Base-by-base conservation (phyloP, 2,888 invertebrate species). In the Pycnomerus fuliginosus region DNA sequence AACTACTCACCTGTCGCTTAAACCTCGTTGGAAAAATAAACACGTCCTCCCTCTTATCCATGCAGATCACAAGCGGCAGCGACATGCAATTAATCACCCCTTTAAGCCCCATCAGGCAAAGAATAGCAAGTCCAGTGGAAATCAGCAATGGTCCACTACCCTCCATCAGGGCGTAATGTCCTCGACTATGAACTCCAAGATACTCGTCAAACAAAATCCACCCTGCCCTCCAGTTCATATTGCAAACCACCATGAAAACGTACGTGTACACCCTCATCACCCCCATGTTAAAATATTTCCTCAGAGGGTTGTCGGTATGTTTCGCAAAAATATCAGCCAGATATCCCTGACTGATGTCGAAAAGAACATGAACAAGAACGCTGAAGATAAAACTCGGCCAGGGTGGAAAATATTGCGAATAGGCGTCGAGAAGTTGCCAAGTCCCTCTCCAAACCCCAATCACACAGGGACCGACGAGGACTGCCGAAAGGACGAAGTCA, bases 1-100 rank as follows among this genome's bases (percentile, higher is more conserved):
- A 11, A 7, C 4, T n/a, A 70, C 76, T 74, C 58, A 79, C 78
- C 52, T 64, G 61, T 2, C 62, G 69, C 35, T 70, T 70, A 52
- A 74, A 83, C 56, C 80, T 74, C 1, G 82, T 83, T 4, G 79
- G 73, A 61, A 82, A 82, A 30, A 74, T 67, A 58, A 83, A 84
- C 1, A 79, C 79, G 27, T 74, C 69, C 23, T 74, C 75, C 43
- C 79, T 77, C 3, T 74, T 74, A 53, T 85, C 85, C 1, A 80
- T 73, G 52, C 74, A 69, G 8, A 83, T 67, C 59, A 79, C 73
- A 56, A 78, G 78, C 0, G 84, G 84, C 1, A 79, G 67, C 0
- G 80, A 77, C 16, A 79, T 68, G 8, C 80, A 58, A 57, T 81
- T 82, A 34, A 76, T 69, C 0, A 78, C 61, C 0, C 76, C 73